Conservation (phyloP, 2,888 invertebrate genomes). For the Cylloceria caligata region DNA sequence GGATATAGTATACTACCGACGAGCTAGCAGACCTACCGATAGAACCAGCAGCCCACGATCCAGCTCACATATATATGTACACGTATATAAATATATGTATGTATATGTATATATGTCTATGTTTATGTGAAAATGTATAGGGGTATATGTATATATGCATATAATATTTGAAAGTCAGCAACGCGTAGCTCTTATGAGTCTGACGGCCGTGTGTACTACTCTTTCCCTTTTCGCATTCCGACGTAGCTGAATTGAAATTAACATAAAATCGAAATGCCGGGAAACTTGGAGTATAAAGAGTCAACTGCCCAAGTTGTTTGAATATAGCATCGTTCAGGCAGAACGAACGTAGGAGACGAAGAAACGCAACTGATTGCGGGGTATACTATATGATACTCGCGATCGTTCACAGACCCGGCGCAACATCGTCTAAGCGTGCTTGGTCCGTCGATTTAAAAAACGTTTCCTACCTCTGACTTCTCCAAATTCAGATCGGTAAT, state of each 20-base stretch:
- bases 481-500: slow-evolving; percentile 15
- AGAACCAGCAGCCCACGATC: slow-evolving; percentile 64
- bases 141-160: slow-evolving; percentile 48
- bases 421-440: slow-evolving; percentile 73
- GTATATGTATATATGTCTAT: slow-evolving; percentile 40
- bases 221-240: slow-evolving; percentile 76
- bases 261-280: slow-evolving; percentile 83
- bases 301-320: slow-evolving; percentile 83
- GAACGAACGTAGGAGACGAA: slow-evolving; percentile 7
- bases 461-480: slow-evolving; percentile 61
- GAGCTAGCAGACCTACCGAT: slow-evolving; percentile 68
- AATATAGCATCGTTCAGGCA: slow-evolving; percentile 72
- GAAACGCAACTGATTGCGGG: slow-evolving; percentile 22
- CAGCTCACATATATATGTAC: neutral
- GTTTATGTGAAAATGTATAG: no score
- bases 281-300: slow-evolving; percentile 83
- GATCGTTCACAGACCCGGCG: slow-evolving; percentile 31
- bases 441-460: slow-evolving; percentile 75
- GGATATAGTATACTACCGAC: slow-evolving; percentile 67
- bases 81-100: no score
- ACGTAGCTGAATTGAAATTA: slow-evolving; percentile 82
- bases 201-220: slow-evolving; percentile 36
- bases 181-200: slow-evolving; percentile 25
- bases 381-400: slow-evolving; percentile 7
- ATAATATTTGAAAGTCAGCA: slow-evolving; percentile 45